A percentile compares a stretch with the other conserved stretches of the same genome.
Conservation (phyloP, 2,797 vertebrate species). For the Melanotaenia maccullochi region DNA sequence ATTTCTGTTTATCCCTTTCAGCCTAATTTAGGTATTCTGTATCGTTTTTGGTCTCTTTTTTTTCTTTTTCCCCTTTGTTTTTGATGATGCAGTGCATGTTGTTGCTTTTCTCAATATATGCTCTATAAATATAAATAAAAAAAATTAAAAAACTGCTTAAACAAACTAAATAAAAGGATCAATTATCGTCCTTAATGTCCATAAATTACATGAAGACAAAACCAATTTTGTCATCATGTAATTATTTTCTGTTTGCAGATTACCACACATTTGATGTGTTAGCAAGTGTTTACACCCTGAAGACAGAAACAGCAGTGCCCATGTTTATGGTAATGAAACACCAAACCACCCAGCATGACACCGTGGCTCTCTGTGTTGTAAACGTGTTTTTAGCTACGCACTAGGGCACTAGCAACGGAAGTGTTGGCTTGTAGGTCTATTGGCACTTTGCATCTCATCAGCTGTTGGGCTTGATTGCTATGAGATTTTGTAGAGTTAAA, state of each 20-base stretch:
- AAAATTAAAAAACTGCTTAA: background rate
- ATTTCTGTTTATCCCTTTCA: too few species aligned
- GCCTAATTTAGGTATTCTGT: too few species aligned
- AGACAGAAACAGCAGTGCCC: background rate
- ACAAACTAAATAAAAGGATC: background rate
- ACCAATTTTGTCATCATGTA: background rate
- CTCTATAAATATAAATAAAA: too few species aligned
- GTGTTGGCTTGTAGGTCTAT: conserved; percentile 1
- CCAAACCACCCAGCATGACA: conserved; percentile 23
- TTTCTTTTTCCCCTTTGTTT: too few species aligned
- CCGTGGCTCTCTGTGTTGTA: conserved; percentile 28
- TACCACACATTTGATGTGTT: conserved; percentile 25
- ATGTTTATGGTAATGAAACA: conserved; percentile 33
- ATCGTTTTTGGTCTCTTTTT: too few species aligned
- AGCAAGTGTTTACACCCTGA: conserved; percentile 1
- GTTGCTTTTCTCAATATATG: too few species aligned
- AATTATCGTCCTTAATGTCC: background rate
- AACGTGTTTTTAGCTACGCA: conserved; percentile 19
- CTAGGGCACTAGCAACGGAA: background rate
- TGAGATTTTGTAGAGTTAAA: background rate
- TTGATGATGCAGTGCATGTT: too few species aligned
- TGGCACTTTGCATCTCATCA: conserved; percentile 15
- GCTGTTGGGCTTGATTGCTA: background rate
- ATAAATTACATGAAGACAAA: background rate
- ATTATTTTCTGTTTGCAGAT: conserved; percentile 25